Base-by-base conservation (phyloP, 2,797 vertebrate genomes). In the Tokudaia muenninki region DNA sequence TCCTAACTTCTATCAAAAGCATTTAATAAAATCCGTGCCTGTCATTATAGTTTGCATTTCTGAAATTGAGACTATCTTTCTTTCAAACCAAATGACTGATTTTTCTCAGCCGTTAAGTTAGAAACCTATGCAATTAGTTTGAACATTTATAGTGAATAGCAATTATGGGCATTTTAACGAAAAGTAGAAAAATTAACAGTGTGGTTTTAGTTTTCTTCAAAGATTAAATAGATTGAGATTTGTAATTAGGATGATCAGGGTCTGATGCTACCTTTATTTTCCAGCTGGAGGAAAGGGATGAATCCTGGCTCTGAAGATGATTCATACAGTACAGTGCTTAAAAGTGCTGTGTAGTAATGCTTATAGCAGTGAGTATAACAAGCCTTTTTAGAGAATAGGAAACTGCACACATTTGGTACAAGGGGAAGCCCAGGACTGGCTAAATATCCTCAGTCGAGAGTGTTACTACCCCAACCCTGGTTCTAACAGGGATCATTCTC, bases 321-420 rank as follows among this genome's bases (percentile, higher is more conserved):
- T 24, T 95, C 79, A 74, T 52, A 61, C 13, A 57, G 70, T 3
- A 31, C 2, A 50, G 59, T 75, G 52, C 81, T 95, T 88, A 29
- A 31, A 78, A 80, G 37, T 61, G 14, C 0, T 11, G 17, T 29
- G 17, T 26, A n/a, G 29, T 63, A 83, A 47, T 91, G 65, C 91
- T 92, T 87, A 67, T 22, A 92, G 90, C 44, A 86, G 52, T 84
- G 63, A 94, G 24, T 78, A 1, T 87, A 92, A 91, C 55, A 90
- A 72, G 31, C 57, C 95, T 95, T 95, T 90, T 31, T 79, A 95
- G 83, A 79, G 94, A 96, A 79, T 74, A 47, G 94, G 63, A 93
- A 96, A 61, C 78, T 57, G 72, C 79, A 50, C 92, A 4, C 82
- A 87, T n/a, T 26, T 92, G 59, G 57, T 78, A 22, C 44, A 93